Percentiles rank a stretch among this genome's conserved stretches.
Evolutionary conservation across 2,797 vertebrate genomes (phyloP).

Genomic region (Cygnus olor): DNA sequence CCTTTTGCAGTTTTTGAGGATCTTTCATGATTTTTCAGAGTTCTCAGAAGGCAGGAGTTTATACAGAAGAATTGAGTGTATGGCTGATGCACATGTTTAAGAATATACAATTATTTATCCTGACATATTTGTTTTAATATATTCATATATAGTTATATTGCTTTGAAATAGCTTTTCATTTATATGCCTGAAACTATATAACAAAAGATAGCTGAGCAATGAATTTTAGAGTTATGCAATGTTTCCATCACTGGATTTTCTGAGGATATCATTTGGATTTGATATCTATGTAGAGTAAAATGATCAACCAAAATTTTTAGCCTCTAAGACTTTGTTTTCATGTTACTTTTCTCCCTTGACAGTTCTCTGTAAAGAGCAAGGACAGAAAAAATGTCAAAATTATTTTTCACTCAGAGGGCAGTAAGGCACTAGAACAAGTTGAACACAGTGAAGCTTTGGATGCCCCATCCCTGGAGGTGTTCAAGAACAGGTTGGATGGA

Average conservation of each 20-base stretch:
- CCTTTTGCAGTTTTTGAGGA: not conserved
- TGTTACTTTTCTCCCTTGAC: not conserved
- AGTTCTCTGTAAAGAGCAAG: not conserved
- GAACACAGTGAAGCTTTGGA: too few relatives aligned
- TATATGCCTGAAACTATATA: not conserved
- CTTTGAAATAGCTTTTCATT: not conserved
- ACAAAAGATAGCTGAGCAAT: not conserved
- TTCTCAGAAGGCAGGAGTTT: not conserved
- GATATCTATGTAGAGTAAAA: not conserved
- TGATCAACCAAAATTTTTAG: not conserved
- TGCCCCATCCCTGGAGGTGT: too few relatives aligned
- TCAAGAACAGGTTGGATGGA: too few relatives aligned
- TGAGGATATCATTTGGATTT: not conserved
- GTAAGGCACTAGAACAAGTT: too few relatives aligned
- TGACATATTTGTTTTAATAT: not conserved
- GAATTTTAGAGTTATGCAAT: not conserved
- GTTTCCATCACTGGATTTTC: not conserved
- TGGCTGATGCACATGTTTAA: not conserved
- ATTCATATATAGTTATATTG: not conserved
- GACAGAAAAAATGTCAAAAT: not conserved
- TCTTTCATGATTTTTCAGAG: not conserved
- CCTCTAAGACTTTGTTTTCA: not conserved
- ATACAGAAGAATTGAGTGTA: not conserved
- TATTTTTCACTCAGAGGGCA: too few relatives aligned
- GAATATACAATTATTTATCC: not conserved